These are phyloP conservation scores for Drosophila triauraria DNA, from an alignment of 1,140 invertebrate genomes.

Conservation along the genomic window DNA sequence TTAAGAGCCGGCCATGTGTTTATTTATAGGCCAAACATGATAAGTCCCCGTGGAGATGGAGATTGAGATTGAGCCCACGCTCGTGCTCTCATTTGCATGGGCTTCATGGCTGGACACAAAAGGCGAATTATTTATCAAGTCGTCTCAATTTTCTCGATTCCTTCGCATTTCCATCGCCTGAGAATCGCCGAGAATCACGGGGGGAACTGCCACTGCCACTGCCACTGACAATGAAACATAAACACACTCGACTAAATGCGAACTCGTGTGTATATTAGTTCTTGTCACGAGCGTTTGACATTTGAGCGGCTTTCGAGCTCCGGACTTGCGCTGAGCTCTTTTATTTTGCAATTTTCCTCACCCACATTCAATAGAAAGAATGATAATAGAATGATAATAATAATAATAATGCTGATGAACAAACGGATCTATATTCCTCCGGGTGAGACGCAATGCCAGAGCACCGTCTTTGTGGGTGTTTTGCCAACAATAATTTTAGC, in stretches of 20 bases:
- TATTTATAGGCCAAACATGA: slow-evolving; percentile 59
- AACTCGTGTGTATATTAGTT: slow-evolving; percentile 23
- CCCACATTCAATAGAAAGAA: slow-evolving; percentile 44
- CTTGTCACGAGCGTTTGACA: slow-evolving; percentile 51
- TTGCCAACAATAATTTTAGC: slow-evolving; percentile 13
- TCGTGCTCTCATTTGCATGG: slow-evolving; percentile 23
- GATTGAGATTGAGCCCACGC: slow-evolving; percentile 23
- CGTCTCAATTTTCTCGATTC: slow-evolving; percentile 73
- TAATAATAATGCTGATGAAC: slow-evolving; percentile 27
- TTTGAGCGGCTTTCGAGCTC: slow-evolving; percentile 67
- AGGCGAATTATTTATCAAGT: slow-evolving; percentile 71
- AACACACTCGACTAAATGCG: slow-evolving; percentile 21
- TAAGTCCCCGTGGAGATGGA: slow-evolving; percentile 30
- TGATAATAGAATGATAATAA: slow-evolving; percentile 5
- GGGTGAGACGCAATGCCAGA: slow-evolving; percentile 30
- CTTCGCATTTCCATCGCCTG: slow-evolving; percentile 59
- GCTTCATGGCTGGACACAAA: slow-evolving; percentile 48
- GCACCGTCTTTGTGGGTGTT: background rate
- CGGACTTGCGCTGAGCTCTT: slow-evolving; percentile 60
- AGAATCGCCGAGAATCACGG: slow-evolving; percentile 23
- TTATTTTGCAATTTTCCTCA: slow-evolving; percentile 70
- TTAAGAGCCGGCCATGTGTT: slow-evolving; percentile 21
- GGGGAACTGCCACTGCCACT: slow-evolving; percentile 7
- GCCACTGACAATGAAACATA: slow-evolving; percentile 56
- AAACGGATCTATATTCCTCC: slow-evolving; percentile 11